Percentiles rank a stretch among this genome's conserved stretches.
Evolutionary conservation across 1,140 invertebrate genomes (phyloP).

Genomic region (Procambarus clarkii): DNA sequence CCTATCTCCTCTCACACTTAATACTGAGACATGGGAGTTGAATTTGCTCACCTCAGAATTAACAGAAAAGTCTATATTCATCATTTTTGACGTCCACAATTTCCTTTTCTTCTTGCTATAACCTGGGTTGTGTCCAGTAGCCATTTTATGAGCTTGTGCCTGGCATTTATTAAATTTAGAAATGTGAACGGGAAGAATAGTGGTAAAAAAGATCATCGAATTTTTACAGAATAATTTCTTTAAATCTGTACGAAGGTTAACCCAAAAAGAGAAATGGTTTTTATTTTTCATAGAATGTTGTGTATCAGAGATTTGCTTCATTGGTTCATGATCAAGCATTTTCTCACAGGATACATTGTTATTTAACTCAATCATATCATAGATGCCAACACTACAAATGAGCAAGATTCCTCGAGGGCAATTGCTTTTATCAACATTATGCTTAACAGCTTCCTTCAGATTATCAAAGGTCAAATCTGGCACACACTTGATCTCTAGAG

Average conservation of each 20-base stretch:
- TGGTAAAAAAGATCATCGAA: neutral
- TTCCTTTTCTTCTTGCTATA: neutral
- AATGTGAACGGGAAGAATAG: neutral
- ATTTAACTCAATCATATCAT: neutral
- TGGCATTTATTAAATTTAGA: neutral
- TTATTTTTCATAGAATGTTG: neutral
- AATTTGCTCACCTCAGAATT: neutral
- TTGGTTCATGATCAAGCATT: neutral
- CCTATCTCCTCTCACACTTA: neutral
- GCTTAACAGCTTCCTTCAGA: neutral
- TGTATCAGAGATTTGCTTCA: neutral
- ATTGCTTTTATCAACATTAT: neutral
- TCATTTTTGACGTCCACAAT: neutral
- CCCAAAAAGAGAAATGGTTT: neutral
- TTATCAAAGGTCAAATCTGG: neutral
- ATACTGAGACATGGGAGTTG: neutral
- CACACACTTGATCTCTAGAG: neutral
- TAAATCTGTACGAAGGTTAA: neutral
- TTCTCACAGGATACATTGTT: neutral
- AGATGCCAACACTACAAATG: conserved; percentile 6
- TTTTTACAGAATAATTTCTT: neutral
- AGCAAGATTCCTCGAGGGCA: neutral
- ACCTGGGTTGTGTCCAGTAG: neutral
- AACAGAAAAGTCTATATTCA: neutral
- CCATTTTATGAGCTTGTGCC: neutral